Conservation (phyloP, 2,797 vertebrate species). For the Geotrypetes seraphini region DNA sequence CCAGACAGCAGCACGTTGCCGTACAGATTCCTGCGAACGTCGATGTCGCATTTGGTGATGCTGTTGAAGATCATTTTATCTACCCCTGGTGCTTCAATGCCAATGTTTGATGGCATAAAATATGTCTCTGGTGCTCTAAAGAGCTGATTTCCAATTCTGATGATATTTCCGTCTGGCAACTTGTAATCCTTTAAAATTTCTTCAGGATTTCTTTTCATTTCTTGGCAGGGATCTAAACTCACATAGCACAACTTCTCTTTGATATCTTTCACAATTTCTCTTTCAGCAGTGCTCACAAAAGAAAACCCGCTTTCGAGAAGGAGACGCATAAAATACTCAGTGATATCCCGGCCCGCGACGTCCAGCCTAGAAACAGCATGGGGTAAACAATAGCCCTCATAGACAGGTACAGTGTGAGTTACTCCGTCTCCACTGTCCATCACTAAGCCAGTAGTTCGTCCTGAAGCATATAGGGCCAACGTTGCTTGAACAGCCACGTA, state of each 20-base stretch:
- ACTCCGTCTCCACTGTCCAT: slow-evolving; percentile 18
- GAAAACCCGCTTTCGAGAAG: slow-evolving; percentile 19
- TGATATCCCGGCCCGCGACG: slow-evolving; percentile 21
- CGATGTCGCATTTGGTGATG: slow-evolving; percentile 7
- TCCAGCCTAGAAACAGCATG: slow-evolving; percentile 20
- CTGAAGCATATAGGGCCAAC: slow-evolving; percentile 1
- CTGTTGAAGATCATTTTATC: slow-evolving; percentile 17
- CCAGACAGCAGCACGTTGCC: slow-evolving; percentile 14
- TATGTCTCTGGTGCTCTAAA: slow-evolving; percentile 19
- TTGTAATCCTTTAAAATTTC: slow-evolving; percentile 13
- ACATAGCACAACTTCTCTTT: slow-evolving; percentile 29
- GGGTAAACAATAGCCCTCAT: slow-evolving; percentile 16
- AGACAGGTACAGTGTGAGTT: slow-evolving; percentile 17
- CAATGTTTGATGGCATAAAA: slow-evolving; percentile 1
- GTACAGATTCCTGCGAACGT: slow-evolving; percentile 8
- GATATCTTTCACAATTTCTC: slow-evolving; percentile 21
- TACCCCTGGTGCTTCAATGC: slow-evolving; percentile 4
- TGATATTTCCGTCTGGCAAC: slow-evolving; percentile 17
- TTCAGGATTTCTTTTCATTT: slow-evolving; percentile 9
- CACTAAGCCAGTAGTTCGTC: slow-evolving; percentile 10
- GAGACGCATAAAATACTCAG: slow-evolving; percentile 18
- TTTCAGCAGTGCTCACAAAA: slow-evolving; percentile 19
- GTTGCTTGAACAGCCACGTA: slow-evolving; percentile 9
- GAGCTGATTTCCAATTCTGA: slow-evolving; percentile 6
- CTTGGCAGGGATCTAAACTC: slow-evolving; percentile 8